Base-by-base conservation (phyloP, 1,140 invertebrate species). In the Amphibalanus amphitrite region DNA sequence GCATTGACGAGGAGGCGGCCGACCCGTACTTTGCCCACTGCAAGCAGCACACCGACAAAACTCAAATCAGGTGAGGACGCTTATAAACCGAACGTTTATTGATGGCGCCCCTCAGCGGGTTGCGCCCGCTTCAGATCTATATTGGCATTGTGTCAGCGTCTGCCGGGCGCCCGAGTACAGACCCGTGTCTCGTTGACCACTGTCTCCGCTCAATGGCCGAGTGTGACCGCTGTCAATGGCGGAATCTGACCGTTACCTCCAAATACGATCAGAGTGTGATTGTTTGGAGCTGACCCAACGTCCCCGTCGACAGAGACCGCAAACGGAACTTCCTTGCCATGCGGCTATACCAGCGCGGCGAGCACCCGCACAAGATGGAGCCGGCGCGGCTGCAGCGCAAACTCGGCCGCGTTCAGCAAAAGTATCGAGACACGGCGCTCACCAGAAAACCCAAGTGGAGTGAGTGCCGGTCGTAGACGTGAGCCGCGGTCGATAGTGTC, bases 21-120 rank as follows among this genome's bases (percentile, higher is more conserved):
- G 95, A 98, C 84, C 94, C 95, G 0, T 97, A 96, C 80, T 97
- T 95, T 81, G 95, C 94, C 0, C 93, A 97, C 78, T 98, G 95
- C 78, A 93, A 93, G 81, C 83, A 95, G 29, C 91, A 95, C 80
- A 92, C 91, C 0, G 91, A 93, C 76, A 92, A 91, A 69, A 75
- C 77, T 69, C 74, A 76, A 20, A 76, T 78, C 30, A 78, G 75
- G 76, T 73, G 69, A 38, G 69, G n/a, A n/a, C 40, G 70, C 20
- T n/a, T n/a, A n/a, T n/a, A n/a, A n/a, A n/a, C n/a, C n/a, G n/a
- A n/a, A n/a, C n/a, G n/a, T n/a, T n/a, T n/a, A n/a, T n/a, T n/a
- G n/a, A n/a, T n/a, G n/a, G n/a, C n/a, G n/a, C n/a, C n/a, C n/a
- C n/a, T n/a, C n/a, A n/a, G n/a, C n/a, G n/a, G n/a, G n/a, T n/a